These are phyloP conservation scores for Micropterix aruncella DNA, from an alignment of 2,888 invertebrate genomes.

Conservation along the genomic window DNA sequence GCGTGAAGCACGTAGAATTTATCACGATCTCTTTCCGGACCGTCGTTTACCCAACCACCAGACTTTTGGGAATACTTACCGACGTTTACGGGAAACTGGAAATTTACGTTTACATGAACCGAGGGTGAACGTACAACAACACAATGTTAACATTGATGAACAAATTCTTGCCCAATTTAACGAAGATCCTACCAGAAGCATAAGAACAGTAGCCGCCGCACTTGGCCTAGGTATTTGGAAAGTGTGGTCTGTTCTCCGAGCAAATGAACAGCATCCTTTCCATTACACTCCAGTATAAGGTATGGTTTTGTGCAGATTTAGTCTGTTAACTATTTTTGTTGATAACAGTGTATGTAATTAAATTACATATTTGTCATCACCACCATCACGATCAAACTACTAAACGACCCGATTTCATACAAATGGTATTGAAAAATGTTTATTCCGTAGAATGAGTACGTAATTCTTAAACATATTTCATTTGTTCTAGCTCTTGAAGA, in stretches of 20 bases:
- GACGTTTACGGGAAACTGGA: constrained; percentile 8
- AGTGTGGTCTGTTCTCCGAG: constrained; percentile 13
- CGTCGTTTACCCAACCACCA: constrained; percentile 8
- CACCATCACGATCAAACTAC: too few relatives aligned
- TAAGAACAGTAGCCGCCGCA: constrained; percentile 5
- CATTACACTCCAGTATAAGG: constrained; percentile 13
- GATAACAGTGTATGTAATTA: too few relatives aligned
- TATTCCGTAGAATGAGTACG: too few relatives aligned
- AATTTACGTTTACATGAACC: constrained; percentile 6
- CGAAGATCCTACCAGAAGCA: constrained; percentile 10
- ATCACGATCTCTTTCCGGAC: constrained; percentile 8
- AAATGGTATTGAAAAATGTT: too few relatives aligned
- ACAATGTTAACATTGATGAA: too few relatives aligned
- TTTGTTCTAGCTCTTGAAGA: constrained; percentile 4
- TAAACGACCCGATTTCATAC: too few relatives aligned
- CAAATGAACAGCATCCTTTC: constrained; percentile 9
- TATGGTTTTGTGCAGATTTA: constrained; percentile 7
- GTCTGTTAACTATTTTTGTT: neutral
- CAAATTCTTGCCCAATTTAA: too few relatives aligned
- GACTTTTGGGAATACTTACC: constrained; percentile 8
- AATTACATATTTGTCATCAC: too few relatives aligned
- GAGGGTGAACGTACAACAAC: too few relatives aligned
- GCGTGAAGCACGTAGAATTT: constrained; percentile 7
- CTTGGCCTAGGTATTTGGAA: constrained; percentile 12
- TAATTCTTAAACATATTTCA: too few relatives aligned